A percentile compares a stretch with the other conserved stretches of the same genome.
These are phyloP conservation scores for Dendroctonus valens DNA, from an alignment of 1,140 invertebrate genomes.

Conservation along the genomic window DNA sequence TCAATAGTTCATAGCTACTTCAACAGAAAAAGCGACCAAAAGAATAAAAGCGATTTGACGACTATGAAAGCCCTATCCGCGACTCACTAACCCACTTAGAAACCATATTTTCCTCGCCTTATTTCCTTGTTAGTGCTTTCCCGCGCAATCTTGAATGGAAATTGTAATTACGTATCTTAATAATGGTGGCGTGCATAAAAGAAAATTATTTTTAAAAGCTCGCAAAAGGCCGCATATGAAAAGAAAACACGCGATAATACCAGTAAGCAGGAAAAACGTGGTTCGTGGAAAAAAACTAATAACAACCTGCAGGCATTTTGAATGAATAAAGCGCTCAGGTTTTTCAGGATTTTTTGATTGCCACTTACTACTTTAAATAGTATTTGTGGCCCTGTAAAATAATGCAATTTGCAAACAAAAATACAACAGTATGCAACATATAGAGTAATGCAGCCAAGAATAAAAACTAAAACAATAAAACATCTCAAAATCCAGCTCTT, in stretches of 20 bases:
- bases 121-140: slow-evolving; percentile 15
- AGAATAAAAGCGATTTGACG: not conserved
- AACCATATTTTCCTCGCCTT: slow-evolving; percentile 15
- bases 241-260: slow-evolving; percentile 15
- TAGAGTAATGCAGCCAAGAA: no score
- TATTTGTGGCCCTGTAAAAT: no score
- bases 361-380: no score
- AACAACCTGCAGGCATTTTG: not conserved
- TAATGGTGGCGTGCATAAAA: slow-evolving; percentile 6
- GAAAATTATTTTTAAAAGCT: slow-evolving; percentile 13
- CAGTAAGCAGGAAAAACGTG: not conserved
- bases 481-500: no score
- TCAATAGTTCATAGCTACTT: no score
- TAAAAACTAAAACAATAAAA: no score
- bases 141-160: slow-evolving; percentile 17
- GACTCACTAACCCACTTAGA: slow-evolving; percentile 7
- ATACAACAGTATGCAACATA: no score
- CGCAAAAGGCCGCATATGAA: slow-evolving; percentile 12
- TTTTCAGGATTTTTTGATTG: no score
- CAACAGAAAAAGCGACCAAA: no score
- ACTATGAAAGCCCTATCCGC: slow-evolving; percentile 14
- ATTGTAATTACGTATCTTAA: slow-evolving; percentile 13
- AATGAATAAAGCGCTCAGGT: no score
- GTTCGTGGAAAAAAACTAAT: not conserved
- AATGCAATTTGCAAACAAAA: no score